Conservation (phyloP, 2,888 invertebrate genomes). For the Octonoba sinensis region DNA sequence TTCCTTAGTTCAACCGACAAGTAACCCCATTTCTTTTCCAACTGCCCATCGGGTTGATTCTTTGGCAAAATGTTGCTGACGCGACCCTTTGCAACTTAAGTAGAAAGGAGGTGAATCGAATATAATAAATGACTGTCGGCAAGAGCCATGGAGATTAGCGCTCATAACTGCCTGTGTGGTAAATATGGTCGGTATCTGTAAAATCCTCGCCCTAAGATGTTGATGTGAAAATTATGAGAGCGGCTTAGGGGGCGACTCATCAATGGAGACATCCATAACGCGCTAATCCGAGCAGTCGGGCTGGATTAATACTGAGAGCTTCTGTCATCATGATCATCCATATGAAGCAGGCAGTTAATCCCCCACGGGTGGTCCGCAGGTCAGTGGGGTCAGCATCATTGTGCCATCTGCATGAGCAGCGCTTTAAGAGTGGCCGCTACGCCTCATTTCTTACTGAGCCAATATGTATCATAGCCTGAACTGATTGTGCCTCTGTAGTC, state of each 20-base stretch:
- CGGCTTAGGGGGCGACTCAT: constrained; percentile 59
- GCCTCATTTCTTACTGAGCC: constrained; percentile 2
- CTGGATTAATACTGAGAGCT: constrained; percentile 58
- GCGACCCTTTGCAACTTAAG: constrained; percentile 1
- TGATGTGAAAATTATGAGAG: constrained; percentile 63
- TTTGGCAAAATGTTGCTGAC: too few relatives aligned
- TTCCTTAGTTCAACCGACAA: too few relatives aligned
- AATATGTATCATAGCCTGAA: too few relatives aligned
- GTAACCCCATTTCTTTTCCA: too few relatives aligned
- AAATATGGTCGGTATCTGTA: constrained; percentile 48
- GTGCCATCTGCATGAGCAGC: constrained; percentile 30
- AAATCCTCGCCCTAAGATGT: constrained; percentile 57
- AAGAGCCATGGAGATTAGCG: constrained; percentile 25
- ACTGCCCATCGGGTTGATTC: too few relatives aligned
- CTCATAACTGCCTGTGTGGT: constrained; percentile 17
- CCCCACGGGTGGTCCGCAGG: constrained; percentile 38
- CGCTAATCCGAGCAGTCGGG: constrained; percentile 55
- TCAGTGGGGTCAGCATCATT: constrained; percentile 50
- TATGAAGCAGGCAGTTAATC: constrained; percentile 59
- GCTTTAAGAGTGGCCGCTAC: constrained; percentile 45
- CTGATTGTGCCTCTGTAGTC: too few relatives aligned
- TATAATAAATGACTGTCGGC: constrained; percentile 47
- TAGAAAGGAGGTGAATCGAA: constrained; percentile 11
- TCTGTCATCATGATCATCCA: constrained; percentile 63
- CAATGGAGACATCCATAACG: constrained; percentile 60